A percentile compares a stretch with the other conserved stretches of the same genome.
Conservation (phyloP, 2,797 vertebrate genomes). For the Rhynchotus rufescens region DNA sequence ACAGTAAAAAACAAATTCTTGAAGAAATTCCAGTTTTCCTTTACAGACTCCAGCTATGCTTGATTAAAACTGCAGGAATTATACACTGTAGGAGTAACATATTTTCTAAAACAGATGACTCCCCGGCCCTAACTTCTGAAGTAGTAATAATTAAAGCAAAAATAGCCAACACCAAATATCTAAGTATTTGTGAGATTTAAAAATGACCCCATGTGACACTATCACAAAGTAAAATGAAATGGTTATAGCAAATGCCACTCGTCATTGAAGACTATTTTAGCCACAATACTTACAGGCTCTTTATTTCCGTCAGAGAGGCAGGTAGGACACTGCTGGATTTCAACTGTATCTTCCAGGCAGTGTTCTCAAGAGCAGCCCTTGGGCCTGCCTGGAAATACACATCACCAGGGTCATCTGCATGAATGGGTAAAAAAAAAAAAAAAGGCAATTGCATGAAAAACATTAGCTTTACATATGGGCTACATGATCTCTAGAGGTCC, state of each 20-base stretch:
- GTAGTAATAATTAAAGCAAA: not conserved
- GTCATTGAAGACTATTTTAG: not conserved
- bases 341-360: not conserved
- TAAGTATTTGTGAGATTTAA: not conserved
- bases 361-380: not conserved
- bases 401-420: constrained; percentile 23
- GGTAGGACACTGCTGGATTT: constrained; percentile 4
- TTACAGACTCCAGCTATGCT: not conserved
- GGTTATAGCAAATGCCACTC: not conserved
- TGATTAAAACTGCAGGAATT: not conserved
- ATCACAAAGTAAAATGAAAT: not conserved
- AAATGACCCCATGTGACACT: not conserved
- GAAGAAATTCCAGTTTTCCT: not conserved
- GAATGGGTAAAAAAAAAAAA: not conserved
- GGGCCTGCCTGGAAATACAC: constrained; percentile 39
- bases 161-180: not conserved
- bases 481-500: no score
- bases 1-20: not conserved
- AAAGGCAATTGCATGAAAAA: not conserved
- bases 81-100: rapidly evolving
- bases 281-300: constrained; percentile 66
- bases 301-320: constrained; percentile 19
- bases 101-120: not conserved
- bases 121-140: not conserved
- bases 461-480: not conserved